Evolutionary conservation across 2,797 vertebrate genomes (phyloP).

Genomic region (Argentina silus): DNA sequence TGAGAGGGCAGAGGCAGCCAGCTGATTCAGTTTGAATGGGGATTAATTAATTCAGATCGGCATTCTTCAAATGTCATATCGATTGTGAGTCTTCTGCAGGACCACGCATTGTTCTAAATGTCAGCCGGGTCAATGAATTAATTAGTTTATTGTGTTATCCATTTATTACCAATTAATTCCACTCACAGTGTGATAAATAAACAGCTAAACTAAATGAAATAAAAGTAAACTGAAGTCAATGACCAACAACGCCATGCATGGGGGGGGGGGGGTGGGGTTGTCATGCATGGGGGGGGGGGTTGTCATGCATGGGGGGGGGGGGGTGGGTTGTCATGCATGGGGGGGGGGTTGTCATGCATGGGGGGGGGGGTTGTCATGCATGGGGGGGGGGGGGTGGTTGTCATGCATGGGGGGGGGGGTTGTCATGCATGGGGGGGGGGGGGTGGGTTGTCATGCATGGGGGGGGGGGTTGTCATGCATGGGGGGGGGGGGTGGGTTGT

Average conservation of each 20-base stretch:
- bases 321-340: no score
- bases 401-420: no score
- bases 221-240: no score
- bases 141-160: background rate
- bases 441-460: background rate
- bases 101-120: slow-evolving; percentile 18
- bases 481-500: no score
- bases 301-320: no score
- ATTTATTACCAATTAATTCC: background rate
- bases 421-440: no score
- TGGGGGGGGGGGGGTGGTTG: background rate
- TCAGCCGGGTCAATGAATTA: slow-evolving; percentile 7
- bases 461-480: no score
- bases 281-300: background rate
- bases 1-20: slow-evolving; percentile 3
- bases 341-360: no score
- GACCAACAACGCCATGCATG: no score
- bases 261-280: no score
- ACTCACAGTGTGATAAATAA: background rate
- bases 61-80: slow-evolving; percentile 19
- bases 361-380: no score
- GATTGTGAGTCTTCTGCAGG: slow-evolving; percentile 8
- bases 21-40: slow-evolving; percentile 29
- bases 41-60: background rate
- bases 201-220: background rate